Conservation (phyloP, 2,888 invertebrate genomes). For the Syrphus vitripennis region DNA sequence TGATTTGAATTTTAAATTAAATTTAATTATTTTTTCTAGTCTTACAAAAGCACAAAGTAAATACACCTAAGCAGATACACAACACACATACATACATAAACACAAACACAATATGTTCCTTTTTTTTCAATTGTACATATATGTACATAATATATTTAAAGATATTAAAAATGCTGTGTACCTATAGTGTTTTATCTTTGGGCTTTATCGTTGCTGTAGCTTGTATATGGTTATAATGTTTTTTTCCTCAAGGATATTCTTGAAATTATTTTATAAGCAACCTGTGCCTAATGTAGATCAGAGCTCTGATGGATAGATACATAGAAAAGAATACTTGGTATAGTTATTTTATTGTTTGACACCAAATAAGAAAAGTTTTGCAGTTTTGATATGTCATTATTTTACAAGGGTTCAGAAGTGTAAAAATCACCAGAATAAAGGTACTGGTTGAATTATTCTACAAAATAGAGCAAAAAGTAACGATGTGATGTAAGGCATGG, state of each 20-base stretch:
- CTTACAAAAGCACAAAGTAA: conserved; percentile 10
- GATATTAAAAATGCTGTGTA: not conserved
- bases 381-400: too few species aligned
- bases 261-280: not conserved
- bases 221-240: not conserved
- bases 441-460: too few species aligned
- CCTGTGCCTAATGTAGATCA: not conserved
- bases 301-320: too few species aligned
- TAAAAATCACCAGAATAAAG: too few species aligned
- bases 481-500: too few species aligned
- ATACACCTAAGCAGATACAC: not conserved
- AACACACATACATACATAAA: not conserved
- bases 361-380: too few species aligned
- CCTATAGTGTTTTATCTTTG: not conserved
- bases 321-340: too few species aligned
- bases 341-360: too few species aligned
- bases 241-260: not conserved
- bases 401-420: too few species aligned
- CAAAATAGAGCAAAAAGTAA: too few species aligned
- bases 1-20: conserved; percentile 71
- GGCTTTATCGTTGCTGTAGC: not conserved
- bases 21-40: conserved; percentile 63
- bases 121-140: not conserved
- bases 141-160: too few species aligned
- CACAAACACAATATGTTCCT: not conserved